Evolutionary conservation across 37 sponge, comb jelly and placozoan species (phyloP), one percentile per base, ranked within the genome.

Genomic region (Axinella damicornis): DNA sequence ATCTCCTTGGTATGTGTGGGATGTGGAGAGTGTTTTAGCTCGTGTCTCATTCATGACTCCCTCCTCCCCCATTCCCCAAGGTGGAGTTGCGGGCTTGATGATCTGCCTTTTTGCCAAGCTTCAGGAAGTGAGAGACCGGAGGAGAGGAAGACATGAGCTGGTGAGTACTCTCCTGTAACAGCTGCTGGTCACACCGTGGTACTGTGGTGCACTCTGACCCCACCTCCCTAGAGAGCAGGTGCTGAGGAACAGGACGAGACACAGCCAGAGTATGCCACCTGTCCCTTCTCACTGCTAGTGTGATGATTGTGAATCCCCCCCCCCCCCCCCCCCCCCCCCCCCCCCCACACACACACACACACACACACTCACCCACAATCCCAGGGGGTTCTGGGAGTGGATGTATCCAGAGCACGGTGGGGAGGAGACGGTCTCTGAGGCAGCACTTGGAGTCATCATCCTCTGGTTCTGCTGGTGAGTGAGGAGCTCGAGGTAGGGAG

Each of bases 401-500:
- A 91, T 95, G 95, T 95, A 95, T 52, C 95, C 95, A 57, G 85
- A 81, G 30, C 36, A 81, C 68, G 92, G 92, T 37, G 95, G 95
- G 60, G 92, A 94, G 2, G 90, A 88, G 74, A 82, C 67, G 21
- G 87, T 94, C 5, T 87, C 87, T 31, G 83, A 86, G 53, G 93
- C 97, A 64, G 97, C 97, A 31, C 83, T 97, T n/a, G 97, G 97
- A 36, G 97, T 97, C 41, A 40, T 94, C 53, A 97, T 97, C 14
- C 90, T 97, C 65, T 97, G 97, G 97, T 91, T 93, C 53, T 83
- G 87, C 28, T 97, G 95, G 94, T 91, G 18, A 72, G 85, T 34
- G 22, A 59, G 21, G 46, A 46, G 46, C n/a, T n/a, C 6, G 46
- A 46, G 9, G 46, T 4, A 46, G 46, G 46, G 46, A 46, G 46